Conservation (phyloP, 2,797 vertebrate genomes). For the Heliangelus exortis region DNA sequence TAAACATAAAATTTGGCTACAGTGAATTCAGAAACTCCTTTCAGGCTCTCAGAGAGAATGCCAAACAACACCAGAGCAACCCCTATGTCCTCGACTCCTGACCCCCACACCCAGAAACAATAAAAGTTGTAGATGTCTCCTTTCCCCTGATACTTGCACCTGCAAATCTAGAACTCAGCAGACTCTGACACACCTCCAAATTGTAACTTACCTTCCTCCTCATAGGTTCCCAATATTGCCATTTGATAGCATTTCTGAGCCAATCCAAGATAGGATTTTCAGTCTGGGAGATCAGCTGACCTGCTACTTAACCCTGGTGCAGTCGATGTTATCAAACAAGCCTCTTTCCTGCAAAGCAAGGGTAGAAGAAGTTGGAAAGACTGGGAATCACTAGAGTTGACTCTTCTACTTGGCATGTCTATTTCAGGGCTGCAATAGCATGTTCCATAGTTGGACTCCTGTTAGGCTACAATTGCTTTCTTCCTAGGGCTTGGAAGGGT, state of each 20-base stretch:
- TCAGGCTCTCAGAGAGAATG: neutral
- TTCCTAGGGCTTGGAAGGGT: neutral
- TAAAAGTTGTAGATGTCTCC: neutral
- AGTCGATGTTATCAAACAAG: neutral
- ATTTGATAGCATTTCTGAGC: neutral
- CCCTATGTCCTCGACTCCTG: accelerated
- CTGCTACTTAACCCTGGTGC: neutral
- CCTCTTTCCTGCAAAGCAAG: neutral
- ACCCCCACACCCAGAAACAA: neutral
- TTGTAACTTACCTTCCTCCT: neutral
- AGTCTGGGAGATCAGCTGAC: neutral
- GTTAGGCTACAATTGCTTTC: neutral
- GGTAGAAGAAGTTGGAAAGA: neutral
- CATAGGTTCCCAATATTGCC: neutral
- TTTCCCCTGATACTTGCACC: neutral
- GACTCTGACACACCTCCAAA: neutral
- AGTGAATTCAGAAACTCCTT: neutral
- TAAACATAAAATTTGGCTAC: neutral
- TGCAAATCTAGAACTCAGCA: neutral
- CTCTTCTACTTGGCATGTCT: neutral
- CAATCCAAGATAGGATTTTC: neutral
- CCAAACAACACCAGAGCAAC: neutral
- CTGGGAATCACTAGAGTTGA: neutral
- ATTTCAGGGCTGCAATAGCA: neutral
- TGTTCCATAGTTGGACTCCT: neutral